These are phyloP conservation scores for Apodemus sylvaticus DNA, from an alignment of 2,113 vertebrate species.

Conservation along the genomic window DNA sequence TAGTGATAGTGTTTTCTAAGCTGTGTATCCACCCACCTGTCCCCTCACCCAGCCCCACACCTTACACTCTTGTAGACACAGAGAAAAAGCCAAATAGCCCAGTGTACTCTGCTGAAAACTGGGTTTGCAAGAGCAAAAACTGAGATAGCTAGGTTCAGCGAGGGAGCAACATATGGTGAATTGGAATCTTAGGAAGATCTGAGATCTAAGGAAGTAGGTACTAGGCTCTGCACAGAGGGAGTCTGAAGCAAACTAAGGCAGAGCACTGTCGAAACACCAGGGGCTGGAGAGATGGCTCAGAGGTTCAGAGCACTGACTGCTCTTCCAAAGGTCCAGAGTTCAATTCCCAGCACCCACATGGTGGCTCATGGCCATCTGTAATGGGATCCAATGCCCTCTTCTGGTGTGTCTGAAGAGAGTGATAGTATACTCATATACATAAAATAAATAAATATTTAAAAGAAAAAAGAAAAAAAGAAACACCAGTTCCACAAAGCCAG, in stretches of 20 bases:
- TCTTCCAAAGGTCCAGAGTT: no score
- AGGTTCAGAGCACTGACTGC: no score
- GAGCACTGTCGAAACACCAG: neutral
- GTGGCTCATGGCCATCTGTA: no score
- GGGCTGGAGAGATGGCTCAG: no score
- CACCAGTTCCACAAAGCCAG: neutral
- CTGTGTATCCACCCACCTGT: neutral
- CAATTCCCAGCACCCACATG: no score
- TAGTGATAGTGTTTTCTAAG: conserved; percentile 32
- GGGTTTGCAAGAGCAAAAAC: neutral
- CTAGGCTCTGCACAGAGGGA: no score
- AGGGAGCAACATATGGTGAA: neutral
- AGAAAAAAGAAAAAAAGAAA: no score
- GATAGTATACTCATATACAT: no score
- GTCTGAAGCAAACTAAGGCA: no score
- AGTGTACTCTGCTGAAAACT: neutral
- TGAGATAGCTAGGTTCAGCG: neutral
- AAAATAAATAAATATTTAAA: no score
- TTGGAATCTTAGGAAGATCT: neutral
- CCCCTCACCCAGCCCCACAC: fast-evolving
- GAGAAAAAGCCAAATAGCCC: neutral
- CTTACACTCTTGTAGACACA: neutral
- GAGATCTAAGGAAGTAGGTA: neutral
- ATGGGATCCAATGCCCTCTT: no score
- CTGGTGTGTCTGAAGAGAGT: no score